Evolutionary conservation across 1,140 invertebrate genomes (phyloP), one percentile per base, ranked within the genome.

Genomic region (Zaprionus capensis): DNA sequence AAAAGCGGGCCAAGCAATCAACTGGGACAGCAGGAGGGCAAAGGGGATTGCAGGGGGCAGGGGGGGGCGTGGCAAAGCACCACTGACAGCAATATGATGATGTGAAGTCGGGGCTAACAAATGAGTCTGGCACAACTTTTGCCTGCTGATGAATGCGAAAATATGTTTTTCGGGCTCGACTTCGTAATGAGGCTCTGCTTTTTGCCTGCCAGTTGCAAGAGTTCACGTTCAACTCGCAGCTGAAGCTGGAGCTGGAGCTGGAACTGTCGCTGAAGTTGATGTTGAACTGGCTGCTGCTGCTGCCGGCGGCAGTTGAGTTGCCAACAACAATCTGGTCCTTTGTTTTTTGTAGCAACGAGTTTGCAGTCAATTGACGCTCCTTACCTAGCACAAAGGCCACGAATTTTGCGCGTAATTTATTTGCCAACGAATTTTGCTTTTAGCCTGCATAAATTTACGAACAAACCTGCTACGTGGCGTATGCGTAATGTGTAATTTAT

Each of bases 71-170:
- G 59, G 59, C 9, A 20, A 20, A 36, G 17, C 51, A n/a, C n/a
- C 22, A 49, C 70, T 67, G 70, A 61, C 70, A 76, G 75, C 36
- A 80, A 64, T 81, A 79, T 78, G 78, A 78, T 81, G 81, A 73
- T 73, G 64, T 20, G 59, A 41, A 58, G 59, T 62, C 63, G 68
- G 59, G 68, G 59, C 46, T 76, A 84, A 88, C 87, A 90, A 88
- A 88, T 82, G 84, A 90, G 84, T 90, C 81, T 88, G 85, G 67
- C 68, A 64, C 73, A 84, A 84, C 69, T 87, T 87, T 82, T 68
- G 73, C 80, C 84, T 79, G 34, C 65, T 90, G 85, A 88, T 88
- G 85, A 90, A 88, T 88, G 85, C 76, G 85, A 85, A 80, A 88
- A 90, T 88, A 85, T 90, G 81, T 81, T 88, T 80, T 88, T 46